phyloP scores from a whole-genome alignment of 2,797 vertebrate species.

The Notolepis coatsorum region DNA sequence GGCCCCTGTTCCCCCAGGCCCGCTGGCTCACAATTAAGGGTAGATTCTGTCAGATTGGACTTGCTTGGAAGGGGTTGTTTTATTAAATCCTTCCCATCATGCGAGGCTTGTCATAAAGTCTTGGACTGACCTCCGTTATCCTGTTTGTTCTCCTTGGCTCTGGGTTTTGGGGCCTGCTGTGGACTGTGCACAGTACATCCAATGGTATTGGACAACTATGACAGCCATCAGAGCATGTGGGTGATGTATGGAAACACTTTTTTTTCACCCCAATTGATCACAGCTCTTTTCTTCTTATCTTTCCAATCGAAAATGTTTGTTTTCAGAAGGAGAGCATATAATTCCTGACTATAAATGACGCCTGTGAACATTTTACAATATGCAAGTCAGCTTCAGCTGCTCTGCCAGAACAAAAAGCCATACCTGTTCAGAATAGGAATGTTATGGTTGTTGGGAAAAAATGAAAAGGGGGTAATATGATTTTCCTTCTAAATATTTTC shows the following conservation, averaged over 20 bases:
- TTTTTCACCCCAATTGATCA: constrained; percentile 47
- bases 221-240: constrained; percentile 35
- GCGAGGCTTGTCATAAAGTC: constrained; percentile 54
- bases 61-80: constrained; percentile 53
- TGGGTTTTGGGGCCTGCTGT: constrained; percentile 20
- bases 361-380: constrained; percentile 59
- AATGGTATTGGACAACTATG: constrained; percentile 44
- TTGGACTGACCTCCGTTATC: constrained; percentile 33
- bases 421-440: constrained; percentile 60
- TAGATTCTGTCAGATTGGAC: constrained; percentile 48
- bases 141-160: constrained; percentile 65
- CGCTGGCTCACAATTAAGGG: constrained; percentile 34
- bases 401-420: constrained; percentile 45
- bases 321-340: constrained; percentile 28
- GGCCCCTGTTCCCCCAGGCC: constrained; percentile 45
- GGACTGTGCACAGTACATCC: constrained; percentile 46
- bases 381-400: constrained; percentile 58
- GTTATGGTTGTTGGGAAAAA: constrained; percentile 23
- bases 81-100: constrained; percentile 51
- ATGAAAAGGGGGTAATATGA: constrained; percentile 16
- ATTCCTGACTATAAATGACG: constrained; percentile 44
- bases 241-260: constrained; percentile 29
- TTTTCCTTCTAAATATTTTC: constrained; percentile 66
- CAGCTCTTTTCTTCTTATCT: background rate
- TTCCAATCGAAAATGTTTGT: constrained; percentile 44